These are phyloP conservation scores for Dysidea cf. avara DNA, from an alignment of 37 sponge, comb jelly and placozoan genomes.

Conservation along the genomic window DNA sequence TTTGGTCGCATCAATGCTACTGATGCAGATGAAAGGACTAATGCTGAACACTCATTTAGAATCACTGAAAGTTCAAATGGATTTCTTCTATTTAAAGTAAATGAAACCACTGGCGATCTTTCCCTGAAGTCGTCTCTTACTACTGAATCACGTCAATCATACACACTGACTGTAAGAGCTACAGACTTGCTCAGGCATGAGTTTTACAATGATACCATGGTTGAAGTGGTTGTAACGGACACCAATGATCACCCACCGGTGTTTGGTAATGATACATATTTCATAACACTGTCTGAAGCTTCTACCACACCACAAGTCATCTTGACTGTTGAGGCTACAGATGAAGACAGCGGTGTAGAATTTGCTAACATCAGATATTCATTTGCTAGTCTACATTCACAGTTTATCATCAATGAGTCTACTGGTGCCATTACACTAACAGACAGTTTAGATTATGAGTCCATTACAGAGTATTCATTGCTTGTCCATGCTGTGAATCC, in stretches of 20 bases:
- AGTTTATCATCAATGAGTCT: conserved; percentile 31
- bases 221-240: conserved; percentile 35
- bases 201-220: conserved; percentile 5
- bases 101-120: conserved; percentile 29
- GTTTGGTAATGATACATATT: conserved; percentile 12
- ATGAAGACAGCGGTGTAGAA: conserved; percentile 52
- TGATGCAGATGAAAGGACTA: conserved; percentile 43
- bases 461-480: conserved; percentile 12
- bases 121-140: conserved; percentile 9
- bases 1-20: conserved; percentile 3
- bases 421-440: conserved; percentile 38
- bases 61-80: not conserved
- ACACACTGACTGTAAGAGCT: conserved; percentile 24
- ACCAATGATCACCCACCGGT: conserved; percentile 42
- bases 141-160: not conserved
- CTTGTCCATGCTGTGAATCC: conserved; percentile 51
- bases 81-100: conserved; percentile 5
- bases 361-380: conserved; percentile 28
- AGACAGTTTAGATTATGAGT: conserved; percentile 51
- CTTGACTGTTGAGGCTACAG: conserved; percentile 30
- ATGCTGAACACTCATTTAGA: conserved; percentile 3
- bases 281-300: not conserved
- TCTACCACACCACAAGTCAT: conserved; percentile 4
- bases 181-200: conserved; percentile 3
- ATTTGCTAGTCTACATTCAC: conserved; percentile 13